Conservation (phyloP, 2,113 vertebrate species). For the Terrapene triunguis region DNA sequence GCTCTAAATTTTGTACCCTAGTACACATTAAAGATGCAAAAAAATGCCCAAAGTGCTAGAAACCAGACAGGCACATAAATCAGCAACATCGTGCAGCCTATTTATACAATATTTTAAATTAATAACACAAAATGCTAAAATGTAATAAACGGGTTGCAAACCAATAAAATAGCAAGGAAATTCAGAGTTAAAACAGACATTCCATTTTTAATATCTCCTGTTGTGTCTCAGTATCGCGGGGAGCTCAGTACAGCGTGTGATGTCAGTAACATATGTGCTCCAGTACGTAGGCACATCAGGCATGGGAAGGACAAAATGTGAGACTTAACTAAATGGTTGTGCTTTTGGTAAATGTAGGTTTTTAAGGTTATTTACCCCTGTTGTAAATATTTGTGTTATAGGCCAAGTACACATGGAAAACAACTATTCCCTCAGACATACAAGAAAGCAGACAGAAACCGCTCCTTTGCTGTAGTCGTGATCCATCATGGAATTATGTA, state of each 20-base stretch:
- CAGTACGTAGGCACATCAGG: neutral
- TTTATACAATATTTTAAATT: conserved; percentile 43
- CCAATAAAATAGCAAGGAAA: neutral
- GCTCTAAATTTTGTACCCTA: neutral
- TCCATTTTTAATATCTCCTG: neutral
- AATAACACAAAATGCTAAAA: neutral
- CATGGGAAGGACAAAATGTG: conserved; percentile 26
- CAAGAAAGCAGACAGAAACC: neutral
- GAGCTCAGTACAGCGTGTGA: conserved; percentile 12
- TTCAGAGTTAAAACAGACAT: conserved; percentile 33
- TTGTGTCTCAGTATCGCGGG: neutral
- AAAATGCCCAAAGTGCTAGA: neutral
- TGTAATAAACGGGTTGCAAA: neutral
- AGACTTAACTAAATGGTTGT: conserved; percentile 17
- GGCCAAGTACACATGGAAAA: neutral
- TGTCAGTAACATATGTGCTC: neutral
- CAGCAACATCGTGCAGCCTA: neutral
- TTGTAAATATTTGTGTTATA: neutral
- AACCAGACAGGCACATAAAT: conserved; percentile 16
- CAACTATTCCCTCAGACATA: neutral
- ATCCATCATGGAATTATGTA: conserved; percentile 59
- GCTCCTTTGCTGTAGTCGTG: conserved; percentile 22
- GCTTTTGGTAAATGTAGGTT: conserved; percentile 17
- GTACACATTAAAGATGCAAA: neutral
- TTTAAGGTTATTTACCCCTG: conserved; percentile 37